These are phyloP conservation scores for Sigmodon hispidus DNA, from an alignment of 2,113 vertebrate species.

Conservation along the genomic window DNA sequence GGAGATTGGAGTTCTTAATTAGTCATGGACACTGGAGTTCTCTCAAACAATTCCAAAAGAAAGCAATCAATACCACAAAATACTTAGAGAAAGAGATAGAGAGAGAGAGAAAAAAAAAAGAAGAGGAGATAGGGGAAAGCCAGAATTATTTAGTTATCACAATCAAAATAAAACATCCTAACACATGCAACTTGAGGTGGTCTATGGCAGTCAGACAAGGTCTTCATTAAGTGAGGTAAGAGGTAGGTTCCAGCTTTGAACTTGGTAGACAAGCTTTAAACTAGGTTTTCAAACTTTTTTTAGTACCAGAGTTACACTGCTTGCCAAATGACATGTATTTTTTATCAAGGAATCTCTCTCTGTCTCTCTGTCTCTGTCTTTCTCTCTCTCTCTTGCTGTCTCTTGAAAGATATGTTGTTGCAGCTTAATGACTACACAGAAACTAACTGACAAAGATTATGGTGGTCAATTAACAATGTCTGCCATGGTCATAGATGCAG, in stretches of 20 bases:
- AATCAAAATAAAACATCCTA: background rate
- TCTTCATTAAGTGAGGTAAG: background rate
- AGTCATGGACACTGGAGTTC: background rate
- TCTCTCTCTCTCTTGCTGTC: too few relatives aligned
- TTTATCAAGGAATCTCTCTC: background rate
- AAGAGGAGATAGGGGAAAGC: background rate
- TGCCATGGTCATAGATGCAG: fast-evolving
- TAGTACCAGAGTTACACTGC: background rate
- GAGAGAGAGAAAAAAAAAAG: background rate
- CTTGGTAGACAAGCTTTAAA: background rate
- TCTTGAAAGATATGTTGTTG: background rate
- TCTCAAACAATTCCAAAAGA: background rate
- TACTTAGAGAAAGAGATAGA: background rate
- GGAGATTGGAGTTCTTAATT: background rate
- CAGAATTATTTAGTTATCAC: background rate
- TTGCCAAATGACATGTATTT: background rate
- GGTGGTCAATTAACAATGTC: background rate
- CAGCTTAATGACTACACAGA: background rate
- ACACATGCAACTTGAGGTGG: background rate
- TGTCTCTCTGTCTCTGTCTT: too few relatives aligned
- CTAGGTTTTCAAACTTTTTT: background rate
- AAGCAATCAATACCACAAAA: background rate
- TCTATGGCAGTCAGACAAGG: background rate
- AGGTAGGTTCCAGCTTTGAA: background rate
- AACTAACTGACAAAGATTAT: background rate